Percentiles rank a stretch among this genome's conserved stretches.
Evolutionary conservation across 1,140 invertebrate species (phyloP).

Genomic region (Aphelinus atriplicis): DNA sequence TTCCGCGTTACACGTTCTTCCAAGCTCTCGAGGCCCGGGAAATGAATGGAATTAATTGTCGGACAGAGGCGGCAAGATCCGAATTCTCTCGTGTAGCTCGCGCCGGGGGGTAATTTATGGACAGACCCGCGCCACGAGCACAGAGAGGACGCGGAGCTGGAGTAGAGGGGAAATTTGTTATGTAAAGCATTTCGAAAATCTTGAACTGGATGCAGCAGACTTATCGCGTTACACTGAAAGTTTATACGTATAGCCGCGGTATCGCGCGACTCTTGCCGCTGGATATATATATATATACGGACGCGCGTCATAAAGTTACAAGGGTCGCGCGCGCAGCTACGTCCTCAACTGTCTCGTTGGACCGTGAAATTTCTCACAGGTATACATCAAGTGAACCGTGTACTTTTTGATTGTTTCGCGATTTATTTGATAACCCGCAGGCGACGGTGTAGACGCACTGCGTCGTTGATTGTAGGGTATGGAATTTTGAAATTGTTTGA

Average conservation of each 20-base stretch:
- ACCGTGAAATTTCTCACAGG: too few species aligned
- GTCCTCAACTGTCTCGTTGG: too few species aligned
- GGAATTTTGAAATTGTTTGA: too few species aligned
- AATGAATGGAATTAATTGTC: constrained; percentile 26
- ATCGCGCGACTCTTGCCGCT: too few species aligned
- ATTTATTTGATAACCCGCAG: too few species aligned
- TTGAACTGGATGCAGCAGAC: neutral
- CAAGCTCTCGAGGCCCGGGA: neutral
- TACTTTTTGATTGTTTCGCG: too few species aligned
- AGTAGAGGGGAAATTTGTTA: neutral
- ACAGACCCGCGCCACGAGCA: neutral
- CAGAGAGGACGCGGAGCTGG: neutral
- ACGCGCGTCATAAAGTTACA: neutral
- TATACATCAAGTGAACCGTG: too few species aligned
- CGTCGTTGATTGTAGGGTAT: too few species aligned
- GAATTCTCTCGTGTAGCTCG: neutral
- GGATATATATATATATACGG: neutral
- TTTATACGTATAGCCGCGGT: too few species aligned
- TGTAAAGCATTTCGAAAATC: neutral
- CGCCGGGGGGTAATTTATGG: constrained; percentile 7
- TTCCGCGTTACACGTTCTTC: constrained; percentile 1
- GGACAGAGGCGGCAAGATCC: neutral
- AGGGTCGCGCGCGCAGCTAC: too few species aligned
- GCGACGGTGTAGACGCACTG: too few species aligned
- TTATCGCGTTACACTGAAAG: too few species aligned